Evolutionary conservation across 2,113 vertebrate genomes (phyloP).

Genomic region (Nerophis lumbriciformis): DNA sequence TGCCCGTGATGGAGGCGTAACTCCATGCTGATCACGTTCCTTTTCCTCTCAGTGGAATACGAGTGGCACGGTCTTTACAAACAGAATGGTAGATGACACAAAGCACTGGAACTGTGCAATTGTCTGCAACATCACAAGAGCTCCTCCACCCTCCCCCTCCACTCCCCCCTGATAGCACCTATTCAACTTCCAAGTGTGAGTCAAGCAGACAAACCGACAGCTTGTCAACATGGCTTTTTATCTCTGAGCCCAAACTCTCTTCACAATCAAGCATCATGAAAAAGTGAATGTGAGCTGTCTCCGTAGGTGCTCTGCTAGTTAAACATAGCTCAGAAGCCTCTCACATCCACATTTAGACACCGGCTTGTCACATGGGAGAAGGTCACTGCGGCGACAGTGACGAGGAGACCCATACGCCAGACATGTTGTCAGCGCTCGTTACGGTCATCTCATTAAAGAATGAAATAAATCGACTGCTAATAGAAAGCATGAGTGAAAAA

Average conservation of each 20-base stretch:
- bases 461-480: slow-evolving; percentile 55
- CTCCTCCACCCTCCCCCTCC: slow-evolving; percentile 5
- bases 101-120: slow-evolving; percentile 47
- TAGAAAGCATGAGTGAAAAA: slow-evolving; percentile 36
- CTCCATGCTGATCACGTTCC: slow-evolving; percentile 25
- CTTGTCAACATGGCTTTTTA: slow-evolving; percentile 54
- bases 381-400: slow-evolving; percentile 65
- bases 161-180: slow-evolving; percentile 27
- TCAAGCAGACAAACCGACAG: slow-evolving; percentile 53
- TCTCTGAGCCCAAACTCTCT: slow-evolving; percentile 44
- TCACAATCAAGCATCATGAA: slow-evolving; percentile 35
- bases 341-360: slow-evolving; percentile 68
- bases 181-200: slow-evolving; percentile 59
- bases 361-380: slow-evolving; percentile 57
- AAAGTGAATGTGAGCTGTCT: slow-evolving; percentile 35
- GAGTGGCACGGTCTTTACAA: slow-evolving; percentile 47
- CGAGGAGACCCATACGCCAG: slow-evolving; percentile 51
- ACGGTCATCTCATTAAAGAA: slow-evolving; percentile 68
- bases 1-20: slow-evolving; percentile 15
- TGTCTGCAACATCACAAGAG: slow-evolving; percentile 57
- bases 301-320: slow-evolving; percentile 62
- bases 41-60: slow-evolving; percentile 24
- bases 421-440: slow-evolving; percentile 63
- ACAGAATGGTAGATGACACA: slow-evolving; percentile 51
- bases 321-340: slow-evolving; percentile 62